Base-by-base conservation (phyloP, 53 echinoderm and acorn worm species). In the Henricia sp. region DNA sequence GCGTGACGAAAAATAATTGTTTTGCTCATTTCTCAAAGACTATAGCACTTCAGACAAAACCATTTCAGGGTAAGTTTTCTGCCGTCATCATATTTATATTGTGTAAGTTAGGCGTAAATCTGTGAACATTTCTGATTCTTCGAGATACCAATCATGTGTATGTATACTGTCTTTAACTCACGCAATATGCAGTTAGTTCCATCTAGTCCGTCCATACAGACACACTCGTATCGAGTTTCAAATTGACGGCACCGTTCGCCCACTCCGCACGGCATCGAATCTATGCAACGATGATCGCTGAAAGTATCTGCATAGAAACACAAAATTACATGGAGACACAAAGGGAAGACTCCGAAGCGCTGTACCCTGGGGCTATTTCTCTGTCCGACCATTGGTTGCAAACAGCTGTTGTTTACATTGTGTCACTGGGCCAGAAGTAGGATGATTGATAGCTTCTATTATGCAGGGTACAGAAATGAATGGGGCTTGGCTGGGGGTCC, bases 181-280 rank as follows among this genome's bases (percentile, higher is more conserved):
- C 76, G 26, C 23, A 21, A 59, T 0, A 0, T 39, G 42, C 76
- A 76, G 24, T 13, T 27, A 1, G 57, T 41, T 25, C 76, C 59
- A 38, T 25, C 57, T 19, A 4, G 0, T n/a, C 76, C 76, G 24
- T 76, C 59, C 27, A 28, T 57, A 43, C 78, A 78, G 0, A 78
- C 62, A 48, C 78, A 78, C 48, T 62, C 40, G 57, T 78, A 48
- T 2, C 8, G 2, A 30, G n/a, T 28, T 1, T 57, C 62, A 23
- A 62, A 48, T 50, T 78, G 78, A 21, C 78, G 62, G 5, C 78
- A 78, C 13, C 78, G 62, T 43, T 78, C 41, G 3, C 50, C 46
- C 6, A 11, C 23, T 6, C 14, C 48, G 29, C 78, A 78, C 3
- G 78, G 78, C 64, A 48, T 34, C 21, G 9, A 6, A 13, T 78